Percentiles rank a stretch among this genome's conserved stretches.
phyloP scores from a whole-genome alignment of 1,140 invertebrate genomes.

The Cylas formicarius region DNA sequence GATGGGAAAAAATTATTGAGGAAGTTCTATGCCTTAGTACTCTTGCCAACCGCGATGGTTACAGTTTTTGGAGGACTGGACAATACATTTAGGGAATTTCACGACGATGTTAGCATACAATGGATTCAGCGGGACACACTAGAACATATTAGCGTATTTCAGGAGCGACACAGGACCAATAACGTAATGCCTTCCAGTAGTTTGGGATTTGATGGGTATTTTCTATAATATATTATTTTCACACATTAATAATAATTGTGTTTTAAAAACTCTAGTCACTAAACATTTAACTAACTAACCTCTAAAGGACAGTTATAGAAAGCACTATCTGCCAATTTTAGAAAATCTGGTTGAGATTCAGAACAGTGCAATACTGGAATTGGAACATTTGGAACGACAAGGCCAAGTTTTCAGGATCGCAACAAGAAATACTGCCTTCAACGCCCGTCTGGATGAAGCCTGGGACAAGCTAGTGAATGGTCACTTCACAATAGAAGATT shows the following conservation, averaged over 20 bases:
- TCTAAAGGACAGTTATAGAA: too few species aligned
- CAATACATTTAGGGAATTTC: constrained; percentile 1
- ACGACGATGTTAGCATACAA: neutral
- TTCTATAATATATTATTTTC: constrained; percentile 5
- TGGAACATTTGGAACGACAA: constrained; percentile 1
- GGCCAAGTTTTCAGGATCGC: neutral
- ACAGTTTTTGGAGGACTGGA: neutral
- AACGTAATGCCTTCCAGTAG: constrained; percentile 5
- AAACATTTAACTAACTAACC: too few species aligned
- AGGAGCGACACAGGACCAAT: constrained; percentile 1
- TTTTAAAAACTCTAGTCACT: too few species aligned
- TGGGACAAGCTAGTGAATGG: constrained; percentile 4
- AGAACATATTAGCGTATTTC: constrained; percentile 3
- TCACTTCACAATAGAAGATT: constrained; percentile 3
- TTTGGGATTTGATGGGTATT: constrained; percentile 7
- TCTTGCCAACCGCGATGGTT: constrained; percentile 1
- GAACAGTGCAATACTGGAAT: neutral
- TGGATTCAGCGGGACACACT: neutral
- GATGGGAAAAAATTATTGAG: constrained; percentile 2
- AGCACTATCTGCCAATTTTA: too few species aligned
- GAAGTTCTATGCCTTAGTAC: constrained; percentile 5
- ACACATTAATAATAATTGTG: neutral
- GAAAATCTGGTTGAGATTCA: constrained; percentile 4
- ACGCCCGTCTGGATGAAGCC: neutral
- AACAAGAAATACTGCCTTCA: constrained; percentile 1